Evolutionary conservation across 2,888 invertebrate species (phyloP).

Genomic region (Ditula angustiorana): DNA sequence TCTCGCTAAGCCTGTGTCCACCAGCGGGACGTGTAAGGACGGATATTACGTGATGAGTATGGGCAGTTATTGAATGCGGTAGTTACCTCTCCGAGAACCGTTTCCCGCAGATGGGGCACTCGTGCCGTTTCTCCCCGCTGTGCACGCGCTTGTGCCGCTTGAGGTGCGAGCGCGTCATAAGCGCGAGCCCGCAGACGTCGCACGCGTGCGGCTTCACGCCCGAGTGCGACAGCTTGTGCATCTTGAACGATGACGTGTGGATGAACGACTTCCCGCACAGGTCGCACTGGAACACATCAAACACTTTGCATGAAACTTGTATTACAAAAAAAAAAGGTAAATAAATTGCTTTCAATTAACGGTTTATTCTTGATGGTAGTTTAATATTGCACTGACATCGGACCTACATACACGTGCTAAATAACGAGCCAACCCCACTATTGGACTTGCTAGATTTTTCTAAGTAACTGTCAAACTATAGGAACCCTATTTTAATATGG

Average conservation of each 20-base stretch:
- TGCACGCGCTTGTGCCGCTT: slow-evolving; percentile 89
- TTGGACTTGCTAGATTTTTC: too few species aligned
- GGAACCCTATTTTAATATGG: too few species aligned
- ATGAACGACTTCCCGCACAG: slow-evolving; percentile 87
- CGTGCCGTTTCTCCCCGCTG: slow-evolving; percentile 86
- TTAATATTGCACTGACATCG: too few species aligned
- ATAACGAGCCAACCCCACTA: too few species aligned
- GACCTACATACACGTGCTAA: too few species aligned
- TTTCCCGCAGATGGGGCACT: slow-evolving; percentile 85
- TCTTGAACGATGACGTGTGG: slow-evolving; percentile 89
- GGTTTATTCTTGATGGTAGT: too few species aligned
- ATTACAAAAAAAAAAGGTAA: too few species aligned
- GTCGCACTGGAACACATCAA: slow-evolving; percentile 77
- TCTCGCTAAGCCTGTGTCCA: too few species aligned
- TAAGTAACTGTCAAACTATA: too few species aligned
- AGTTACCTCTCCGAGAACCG: slow-evolving; percentile 84
- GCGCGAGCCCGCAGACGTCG: slow-evolving; percentile 85
- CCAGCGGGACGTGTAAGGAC: too few species aligned
- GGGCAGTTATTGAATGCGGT: not conserved
- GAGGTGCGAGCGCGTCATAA: slow-evolving; percentile 88
- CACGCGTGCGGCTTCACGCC: slow-evolving; percentile 87
- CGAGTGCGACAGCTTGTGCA: slow-evolving; percentile 88
- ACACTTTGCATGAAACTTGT: not conserved
- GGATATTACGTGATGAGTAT: too few species aligned
- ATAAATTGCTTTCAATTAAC: too few species aligned